A percentile compares a stretch with the other conserved stretches of the same genome.
phyloP scores from a whole-genome alignment of 2,797 vertebrate genomes.

The Triplophysa yarkandensis region DNA sequence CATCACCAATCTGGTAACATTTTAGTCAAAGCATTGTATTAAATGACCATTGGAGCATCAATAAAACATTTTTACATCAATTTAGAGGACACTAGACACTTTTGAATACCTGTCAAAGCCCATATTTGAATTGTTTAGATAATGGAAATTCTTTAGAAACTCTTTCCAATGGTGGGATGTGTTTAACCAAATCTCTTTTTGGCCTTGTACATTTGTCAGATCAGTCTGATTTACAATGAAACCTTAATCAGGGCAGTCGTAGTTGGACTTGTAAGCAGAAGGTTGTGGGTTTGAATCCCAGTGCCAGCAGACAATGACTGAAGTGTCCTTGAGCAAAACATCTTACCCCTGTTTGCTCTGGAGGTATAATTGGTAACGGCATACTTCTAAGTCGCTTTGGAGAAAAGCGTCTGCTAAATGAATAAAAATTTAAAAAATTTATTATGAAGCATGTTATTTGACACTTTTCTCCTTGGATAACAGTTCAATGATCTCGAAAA shows the following conservation, averaged over 20 bases:
- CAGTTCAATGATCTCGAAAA: no score
- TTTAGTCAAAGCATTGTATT: background rate
- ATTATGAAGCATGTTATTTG: background rate
- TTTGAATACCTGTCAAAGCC: background rate
- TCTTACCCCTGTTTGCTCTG: no score
- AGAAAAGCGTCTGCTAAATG: no score
- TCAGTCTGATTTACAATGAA: background rate
- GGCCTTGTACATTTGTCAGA: background rate
- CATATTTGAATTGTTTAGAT: background rate
- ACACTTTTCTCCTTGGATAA: background rate
- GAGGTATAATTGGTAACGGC: no score
- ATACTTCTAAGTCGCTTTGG: no score
- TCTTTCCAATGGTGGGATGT: background rate
- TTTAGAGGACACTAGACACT: background rate
- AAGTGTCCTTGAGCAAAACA: no score
- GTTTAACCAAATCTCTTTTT: background rate
- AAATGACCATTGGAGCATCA: background rate
- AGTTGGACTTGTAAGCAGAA: no score
- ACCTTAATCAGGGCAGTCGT: no score
- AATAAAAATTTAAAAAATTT: no score
- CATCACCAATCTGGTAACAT: slow-evolving; percentile 11
- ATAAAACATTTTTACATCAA: background rate
- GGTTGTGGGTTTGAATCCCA: no score
- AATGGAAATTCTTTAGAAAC: background rate
- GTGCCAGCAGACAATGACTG: no score